phyloP scores from a whole-genome alignment of 2,113 vertebrate genomes.

The Theropithecus gelada region DNA sequence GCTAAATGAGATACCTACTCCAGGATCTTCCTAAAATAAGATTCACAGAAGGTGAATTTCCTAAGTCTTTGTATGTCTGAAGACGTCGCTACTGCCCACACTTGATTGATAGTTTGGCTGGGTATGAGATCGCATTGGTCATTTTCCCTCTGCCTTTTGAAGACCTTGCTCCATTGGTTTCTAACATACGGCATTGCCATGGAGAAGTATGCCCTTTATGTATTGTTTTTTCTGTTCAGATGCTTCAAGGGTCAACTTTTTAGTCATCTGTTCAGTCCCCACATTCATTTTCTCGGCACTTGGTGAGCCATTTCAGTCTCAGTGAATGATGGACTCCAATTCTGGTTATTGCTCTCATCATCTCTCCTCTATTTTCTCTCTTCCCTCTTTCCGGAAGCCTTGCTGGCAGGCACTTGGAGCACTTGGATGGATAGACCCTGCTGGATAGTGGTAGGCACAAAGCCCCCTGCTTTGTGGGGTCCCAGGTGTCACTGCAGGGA shows the following conservation, averaged over 20 bases:
- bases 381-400: not conserved
- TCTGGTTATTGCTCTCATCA: not conserved
- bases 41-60: not conserved
- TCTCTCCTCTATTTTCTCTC: not conserved
- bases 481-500: not conserved
- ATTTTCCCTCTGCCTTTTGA: not conserved
- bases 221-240: not conserved
- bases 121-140: not conserved
- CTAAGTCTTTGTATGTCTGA: not conserved
- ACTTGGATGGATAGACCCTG: not conserved
- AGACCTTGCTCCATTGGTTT: rapidly evolving
- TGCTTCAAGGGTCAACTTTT: not conserved
- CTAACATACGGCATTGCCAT: too few relatives aligned
- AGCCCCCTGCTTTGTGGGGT: not conserved
- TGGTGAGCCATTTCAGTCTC: not conserved
- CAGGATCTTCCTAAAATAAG: not conserved
- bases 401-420: too few relatives aligned
- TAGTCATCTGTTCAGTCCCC: not conserved
- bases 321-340: not conserved
- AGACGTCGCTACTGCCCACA: not conserved
- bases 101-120: not conserved
- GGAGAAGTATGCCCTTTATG: rapidly evolving
- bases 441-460: not conserved
- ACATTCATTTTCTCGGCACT: too few relatives aligned
- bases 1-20: not conserved